A percentile compares a stretch with the other conserved stretches of the same genome.
Conservation (phyloP, 2,888 invertebrate species). For the Callinectes sapidus region DNA sequence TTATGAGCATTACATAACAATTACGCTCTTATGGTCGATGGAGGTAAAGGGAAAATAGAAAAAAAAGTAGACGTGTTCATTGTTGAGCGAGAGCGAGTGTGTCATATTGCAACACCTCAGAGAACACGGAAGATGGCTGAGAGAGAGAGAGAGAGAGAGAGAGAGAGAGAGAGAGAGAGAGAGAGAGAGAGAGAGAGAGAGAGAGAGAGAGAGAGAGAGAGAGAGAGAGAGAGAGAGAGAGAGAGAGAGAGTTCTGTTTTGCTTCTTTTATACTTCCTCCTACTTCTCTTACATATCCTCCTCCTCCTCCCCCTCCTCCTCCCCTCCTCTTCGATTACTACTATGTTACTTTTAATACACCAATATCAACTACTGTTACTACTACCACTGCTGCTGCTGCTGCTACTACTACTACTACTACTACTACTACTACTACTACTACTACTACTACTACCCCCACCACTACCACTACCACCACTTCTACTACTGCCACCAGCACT, state of each 20-base stretch:
- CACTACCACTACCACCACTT: not conserved
- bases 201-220: conserved; percentile 34
- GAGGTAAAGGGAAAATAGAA: not conserved
- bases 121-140: not conserved
- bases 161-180: conserved; percentile 23
- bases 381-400: too few relatives aligned
- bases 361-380: not conserved
- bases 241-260: not conserved
- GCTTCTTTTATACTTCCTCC: not conserved
- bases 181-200: conserved; percentile 1
- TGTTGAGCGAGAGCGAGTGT: conserved; percentile 1
- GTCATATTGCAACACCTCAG: conserved; percentile 5
- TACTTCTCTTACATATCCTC: too few relatives aligned
- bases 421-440: not conserved
- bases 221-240: not conserved
- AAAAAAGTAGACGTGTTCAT: not conserved
- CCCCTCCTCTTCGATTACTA: too few relatives aligned
- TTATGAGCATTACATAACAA: not conserved
- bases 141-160: not conserved
- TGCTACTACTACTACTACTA: not conserved
- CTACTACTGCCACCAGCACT: not conserved
- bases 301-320: too few relatives aligned
- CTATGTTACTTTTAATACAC: too few relatives aligned
- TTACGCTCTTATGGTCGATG: not conserved
- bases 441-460: too few relatives aligned